Evolutionary conservation across 2,888 invertebrate genomes (phyloP).

Genomic region (Mamestra brassicae): DNA sequence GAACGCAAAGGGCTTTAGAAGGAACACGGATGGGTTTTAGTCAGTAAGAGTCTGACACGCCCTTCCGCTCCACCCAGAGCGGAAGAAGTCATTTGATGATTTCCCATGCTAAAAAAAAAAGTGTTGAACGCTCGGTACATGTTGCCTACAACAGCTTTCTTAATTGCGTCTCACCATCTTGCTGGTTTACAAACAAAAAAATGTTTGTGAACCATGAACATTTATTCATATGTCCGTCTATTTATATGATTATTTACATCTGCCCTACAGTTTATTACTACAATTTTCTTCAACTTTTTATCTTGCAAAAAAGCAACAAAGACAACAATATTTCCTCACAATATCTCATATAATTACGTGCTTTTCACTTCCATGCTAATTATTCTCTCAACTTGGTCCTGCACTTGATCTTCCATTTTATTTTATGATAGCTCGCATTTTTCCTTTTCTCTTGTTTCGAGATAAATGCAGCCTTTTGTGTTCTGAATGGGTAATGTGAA

Average conservation of each 20-base stretch:
- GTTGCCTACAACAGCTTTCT: too few relatives aligned
- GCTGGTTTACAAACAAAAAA: neutral
- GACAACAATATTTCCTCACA: conserved; percentile 54
- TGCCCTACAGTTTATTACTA: neutral
- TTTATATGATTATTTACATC: too few relatives aligned
- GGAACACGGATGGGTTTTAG: too few relatives aligned
- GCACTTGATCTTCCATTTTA: conserved; percentile 77
- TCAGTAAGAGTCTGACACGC: too few relatives aligned
- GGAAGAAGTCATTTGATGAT: too few relatives aligned
- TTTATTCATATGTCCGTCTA: too few relatives aligned
- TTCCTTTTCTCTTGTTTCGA: conserved; percentile 74
- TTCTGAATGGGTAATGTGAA: conserved; percentile 73
- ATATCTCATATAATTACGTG: conserved; percentile 66
- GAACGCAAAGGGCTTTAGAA: too few relatives aligned
- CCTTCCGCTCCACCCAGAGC: too few relatives aligned
- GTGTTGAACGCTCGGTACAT: too few relatives aligned
- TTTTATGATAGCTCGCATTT: conserved; percentile 68
- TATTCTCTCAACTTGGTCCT: conserved; percentile 80
- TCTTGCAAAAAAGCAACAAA: conserved; percentile 35
- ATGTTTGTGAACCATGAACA: too few relatives aligned
- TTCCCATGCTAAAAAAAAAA: too few relatives aligned
- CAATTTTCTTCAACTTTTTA: conserved; percentile 30
- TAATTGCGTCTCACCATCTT: neutral
- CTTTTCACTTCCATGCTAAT: conserved; percentile 73
- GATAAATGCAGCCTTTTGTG: conserved; percentile 79